Conservation (phyloP, 2,113 vertebrate species). For the Macrotis lagotis region DNA sequence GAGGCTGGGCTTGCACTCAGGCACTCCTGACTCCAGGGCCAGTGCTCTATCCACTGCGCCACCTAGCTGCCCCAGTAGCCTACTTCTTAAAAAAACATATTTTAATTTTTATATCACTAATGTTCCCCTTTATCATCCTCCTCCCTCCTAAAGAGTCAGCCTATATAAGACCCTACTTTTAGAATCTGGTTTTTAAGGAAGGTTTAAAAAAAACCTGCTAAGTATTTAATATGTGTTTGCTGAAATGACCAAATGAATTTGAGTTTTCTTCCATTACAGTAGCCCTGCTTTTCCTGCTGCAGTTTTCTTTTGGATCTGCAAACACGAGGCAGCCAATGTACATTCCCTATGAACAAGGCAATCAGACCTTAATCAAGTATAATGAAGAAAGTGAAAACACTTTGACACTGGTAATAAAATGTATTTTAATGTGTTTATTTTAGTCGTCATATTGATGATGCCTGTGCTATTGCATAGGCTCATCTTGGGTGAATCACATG, state of each 20-base stretch:
- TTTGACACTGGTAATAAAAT: conserved; percentile 48
- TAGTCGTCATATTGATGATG: neutral
- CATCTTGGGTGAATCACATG: neutral
- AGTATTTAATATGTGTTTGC: neutral
- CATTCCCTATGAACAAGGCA: neutral
- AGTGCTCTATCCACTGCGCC: no score
- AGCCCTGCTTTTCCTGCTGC: conserved; percentile 38
- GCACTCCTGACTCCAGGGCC: no score
- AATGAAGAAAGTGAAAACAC: conserved; percentile 66
- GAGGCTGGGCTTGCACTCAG: no score
- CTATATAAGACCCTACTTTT: neutral
- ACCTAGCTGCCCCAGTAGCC: no score
- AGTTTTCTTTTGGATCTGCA: rapidly evolving
- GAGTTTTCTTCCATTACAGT: neutral
- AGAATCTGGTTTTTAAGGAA: neutral
- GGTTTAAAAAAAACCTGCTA: neutral
- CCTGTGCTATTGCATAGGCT: neutral
- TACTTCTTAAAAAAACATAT: neutral
- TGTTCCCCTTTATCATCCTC: neutral
- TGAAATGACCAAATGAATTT: neutral
- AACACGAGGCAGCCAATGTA: neutral
- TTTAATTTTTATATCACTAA: neutral
- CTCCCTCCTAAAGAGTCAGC: neutral
- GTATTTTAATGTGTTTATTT: neutral
- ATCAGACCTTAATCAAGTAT: conserved; percentile 75